These are phyloP conservation scores for Cyanoramphus novaezelandiae DNA, from an alignment of 2,113 vertebrate species.

Conservation along the genomic window DNA sequence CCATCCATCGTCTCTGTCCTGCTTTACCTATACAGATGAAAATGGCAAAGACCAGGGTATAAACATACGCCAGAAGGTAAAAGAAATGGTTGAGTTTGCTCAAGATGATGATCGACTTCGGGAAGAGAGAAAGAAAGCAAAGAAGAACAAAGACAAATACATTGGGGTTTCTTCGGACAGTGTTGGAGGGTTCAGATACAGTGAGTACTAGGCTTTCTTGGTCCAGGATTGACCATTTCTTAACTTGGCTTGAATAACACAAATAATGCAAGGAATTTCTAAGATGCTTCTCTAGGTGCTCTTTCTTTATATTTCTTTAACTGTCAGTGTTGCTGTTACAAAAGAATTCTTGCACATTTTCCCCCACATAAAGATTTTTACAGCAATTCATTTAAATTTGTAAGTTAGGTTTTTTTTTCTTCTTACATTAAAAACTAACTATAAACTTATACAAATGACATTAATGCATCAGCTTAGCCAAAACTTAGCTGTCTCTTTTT, in stretches of 20 bases:
- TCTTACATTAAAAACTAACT: neutral
- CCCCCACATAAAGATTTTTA: neutral
- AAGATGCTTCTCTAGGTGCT: neutral
- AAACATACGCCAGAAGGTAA: constrained; percentile 98
- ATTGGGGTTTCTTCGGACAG: constrained; percentile 94
- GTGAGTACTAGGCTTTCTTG: constrained; percentile 77
- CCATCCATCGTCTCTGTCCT: neutral
- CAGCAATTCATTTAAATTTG: neutral
- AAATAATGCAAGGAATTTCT: neutral
- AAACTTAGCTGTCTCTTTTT: neutral
- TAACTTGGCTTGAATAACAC: neutral
- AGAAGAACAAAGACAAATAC: constrained; percentile 98
- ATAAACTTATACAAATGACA: neutral
- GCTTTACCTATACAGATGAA: constrained; percentile 80
- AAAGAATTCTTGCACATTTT: neutral
- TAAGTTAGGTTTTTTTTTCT: neutral
- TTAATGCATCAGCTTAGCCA: neutral
- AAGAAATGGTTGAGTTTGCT: constrained; percentile 93
- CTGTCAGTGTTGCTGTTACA: neutral
- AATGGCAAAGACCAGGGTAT: constrained; percentile 98
- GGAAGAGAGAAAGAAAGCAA: constrained; percentile 97
- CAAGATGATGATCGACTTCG: constrained; percentile 96
- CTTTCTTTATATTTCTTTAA: neutral
- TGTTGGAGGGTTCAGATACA: constrained; percentile 87
- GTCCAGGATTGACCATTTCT: neutral